Base-by-base conservation (phyloP, 35 echinoderm and acorn worm species). In the Apostichopus japonicus region DNA sequence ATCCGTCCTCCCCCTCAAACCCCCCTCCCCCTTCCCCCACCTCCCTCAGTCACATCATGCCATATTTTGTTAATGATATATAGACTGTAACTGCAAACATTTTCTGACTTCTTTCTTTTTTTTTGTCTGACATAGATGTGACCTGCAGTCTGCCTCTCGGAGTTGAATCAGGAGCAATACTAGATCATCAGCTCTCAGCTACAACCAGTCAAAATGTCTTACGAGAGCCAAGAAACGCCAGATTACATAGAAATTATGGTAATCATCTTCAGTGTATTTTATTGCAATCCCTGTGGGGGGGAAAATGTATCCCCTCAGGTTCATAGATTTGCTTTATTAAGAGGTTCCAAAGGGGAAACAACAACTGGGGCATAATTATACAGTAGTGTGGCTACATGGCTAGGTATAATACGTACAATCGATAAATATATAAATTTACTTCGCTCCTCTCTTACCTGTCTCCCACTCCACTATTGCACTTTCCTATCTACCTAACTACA, bases 171-270 rank as follows among this genome's bases (percentile, higher is more conserved):
- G 90, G 90, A n/a, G 90, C 90, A 22, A 91, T 91, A 17, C 24
- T 91, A 16, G 90, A 91, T 53, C 27, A 79, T 79, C 90, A 91
- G 53, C 90, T 91, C 2, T 78, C 90, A 53, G 90, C 90, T 24
- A 78, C 90, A 53, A 91, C 90, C 23, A 91, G 90, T 58, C 90
- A 91, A n/a, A 91, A 91, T 91, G 90, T 79, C 23, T 53, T 91
- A 13, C 24, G 90, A 25, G 71, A 78, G 24, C 72, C 90, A 78
- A 77, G 76, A 56, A 91, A 91, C 79, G 90, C 52, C 61, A 91
- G 90, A 51, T 72, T 91, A 79, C 90, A 91, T 73, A 91, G 61
- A 55, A 79, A 91, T 79, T 91, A 78, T 79, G 90, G 90, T 91
- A 79, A 78, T 24, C 77, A 79, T 10, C 71, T 75, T 7, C 16